Percentiles rank a stretch among this genome's conserved stretches.
These are phyloP conservation scores for Teleogryllus oceanicus DNA, from an alignment of 2,888 invertebrate genomes.

Conservation along the genomic window DNA sequence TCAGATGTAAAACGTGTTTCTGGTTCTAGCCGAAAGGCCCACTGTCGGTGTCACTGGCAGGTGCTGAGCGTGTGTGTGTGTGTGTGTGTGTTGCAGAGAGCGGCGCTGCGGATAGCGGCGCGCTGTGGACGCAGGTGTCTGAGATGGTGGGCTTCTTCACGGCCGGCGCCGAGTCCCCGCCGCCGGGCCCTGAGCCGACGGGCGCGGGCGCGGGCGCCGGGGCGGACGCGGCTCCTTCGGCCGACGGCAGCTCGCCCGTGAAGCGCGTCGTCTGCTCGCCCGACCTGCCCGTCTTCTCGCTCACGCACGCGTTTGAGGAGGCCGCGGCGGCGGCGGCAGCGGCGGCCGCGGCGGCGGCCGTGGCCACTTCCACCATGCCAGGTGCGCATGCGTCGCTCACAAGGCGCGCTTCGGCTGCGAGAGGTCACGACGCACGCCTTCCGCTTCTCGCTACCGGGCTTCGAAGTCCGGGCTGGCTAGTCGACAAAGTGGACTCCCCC, in stretches of 20 bases:
- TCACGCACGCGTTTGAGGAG: constrained; percentile 39
- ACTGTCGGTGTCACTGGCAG: too few relatives aligned
- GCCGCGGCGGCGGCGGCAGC: constrained; percentile 39
- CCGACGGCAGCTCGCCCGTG: constrained; percentile 42
- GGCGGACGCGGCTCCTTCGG: constrained; percentile 24
- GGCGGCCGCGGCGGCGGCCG: constrained; percentile 34
- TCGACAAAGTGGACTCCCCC: too few relatives aligned
- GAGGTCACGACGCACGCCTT: too few relatives aligned
- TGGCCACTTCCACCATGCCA: too few relatives aligned
- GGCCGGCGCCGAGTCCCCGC: constrained; percentile 33
- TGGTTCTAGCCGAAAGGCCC: not conserved
- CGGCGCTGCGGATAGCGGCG: constrained; percentile 24
- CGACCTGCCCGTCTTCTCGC: constrained; percentile 52
- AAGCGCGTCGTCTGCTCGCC: constrained; percentile 60
- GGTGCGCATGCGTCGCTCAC: too few relatives aligned
- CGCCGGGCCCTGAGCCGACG: constrained; percentile 43
- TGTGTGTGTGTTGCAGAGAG: constrained; percentile 47
- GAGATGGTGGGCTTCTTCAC: constrained; percentile 55
- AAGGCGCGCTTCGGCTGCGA: too few relatives aligned
- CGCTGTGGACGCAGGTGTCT: constrained; percentile 48
- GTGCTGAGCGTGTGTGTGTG: not conserved
- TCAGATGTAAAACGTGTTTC: not conserved
- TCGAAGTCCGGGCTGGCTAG: too few relatives aligned
- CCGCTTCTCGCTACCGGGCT: too few relatives aligned
- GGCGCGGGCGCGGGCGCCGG: constrained; percentile 38